Evolutionary conservation across 2,113 vertebrate genomes (phyloP).

Genomic region (Meleagris gallopavo): DNA sequence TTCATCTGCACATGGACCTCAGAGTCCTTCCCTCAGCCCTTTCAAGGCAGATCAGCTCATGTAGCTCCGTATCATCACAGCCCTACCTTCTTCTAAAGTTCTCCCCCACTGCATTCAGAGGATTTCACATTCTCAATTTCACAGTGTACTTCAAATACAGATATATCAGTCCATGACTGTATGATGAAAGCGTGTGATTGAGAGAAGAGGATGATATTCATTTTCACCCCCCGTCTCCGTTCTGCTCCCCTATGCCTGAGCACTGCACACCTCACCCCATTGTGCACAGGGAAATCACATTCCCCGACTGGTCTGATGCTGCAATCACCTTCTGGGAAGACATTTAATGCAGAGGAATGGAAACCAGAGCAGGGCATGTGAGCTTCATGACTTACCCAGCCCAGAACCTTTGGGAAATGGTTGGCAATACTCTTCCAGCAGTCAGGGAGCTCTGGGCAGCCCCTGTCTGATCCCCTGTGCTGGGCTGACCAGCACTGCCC

Average conservation of each 20-base stretch:
- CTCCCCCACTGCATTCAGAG: not conserved
- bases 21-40: not conserved
- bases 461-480: rapidly evolving
- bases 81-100: not conserved
- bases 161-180: not conserved
- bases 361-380: rapidly evolving
- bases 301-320: not conserved
- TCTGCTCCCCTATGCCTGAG: not conserved
- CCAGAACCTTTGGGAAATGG: not conserved
- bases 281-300: not conserved
- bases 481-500: not conserved
- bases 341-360: rapidly evolving
- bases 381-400: not conserved
- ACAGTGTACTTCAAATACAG: not conserved
- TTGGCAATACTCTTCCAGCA: not conserved
- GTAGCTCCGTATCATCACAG: not conserved
- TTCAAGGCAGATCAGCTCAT: not conserved
- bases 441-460: not conserved
- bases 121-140: not conserved
- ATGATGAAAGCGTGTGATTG: too few relatives aligned
- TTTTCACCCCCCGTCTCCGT: not conserved
- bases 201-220: not conserved
- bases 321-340: rapidly evolving
- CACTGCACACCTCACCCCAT: not conserved
- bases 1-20: not conserved